Evolutionary conservation across 2,113 vertebrate genomes (phyloP).

Genomic region (Dasyprocta punctata): DNA sequence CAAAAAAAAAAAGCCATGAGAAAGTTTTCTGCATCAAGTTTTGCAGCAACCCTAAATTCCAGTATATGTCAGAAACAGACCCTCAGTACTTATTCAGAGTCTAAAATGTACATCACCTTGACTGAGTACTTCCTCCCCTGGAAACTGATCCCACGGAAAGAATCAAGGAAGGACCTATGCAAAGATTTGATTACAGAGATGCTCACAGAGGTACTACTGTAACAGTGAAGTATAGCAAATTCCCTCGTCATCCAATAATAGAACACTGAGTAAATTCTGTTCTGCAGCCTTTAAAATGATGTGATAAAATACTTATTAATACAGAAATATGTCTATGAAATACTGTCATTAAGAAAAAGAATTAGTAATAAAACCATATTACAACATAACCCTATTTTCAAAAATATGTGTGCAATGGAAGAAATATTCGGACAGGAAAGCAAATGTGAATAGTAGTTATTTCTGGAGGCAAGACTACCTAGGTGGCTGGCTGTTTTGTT

Average conservation of each 20-base stretch:
- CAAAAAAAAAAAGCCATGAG: neutral
- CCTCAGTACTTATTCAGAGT: neutral
- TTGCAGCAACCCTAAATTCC: neutral
- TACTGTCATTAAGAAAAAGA: slow-evolving; percentile 39
- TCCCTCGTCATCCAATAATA: neutral
- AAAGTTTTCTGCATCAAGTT: neutral
- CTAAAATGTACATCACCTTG: neutral
- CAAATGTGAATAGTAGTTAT: neutral
- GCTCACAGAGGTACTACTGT: neutral
- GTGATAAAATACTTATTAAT: neutral
- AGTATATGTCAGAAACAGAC: neutral
- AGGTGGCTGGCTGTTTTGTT: neutral
- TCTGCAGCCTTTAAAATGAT: slow-evolving; percentile 41
- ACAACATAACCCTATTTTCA: neutral
- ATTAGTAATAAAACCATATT: slow-evolving; percentile 4
- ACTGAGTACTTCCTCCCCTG: neutral
- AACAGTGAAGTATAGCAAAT: neutral
- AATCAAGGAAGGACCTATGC: neutral
- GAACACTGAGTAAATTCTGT: neutral
- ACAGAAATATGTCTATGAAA: neutral
- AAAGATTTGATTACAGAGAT: slow-evolving; percentile 2
- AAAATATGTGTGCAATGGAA: neutral
- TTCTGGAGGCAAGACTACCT: neutral
- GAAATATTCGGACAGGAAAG: neutral
- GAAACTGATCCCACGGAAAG: neutral